phyloP scores from a whole-genome alignment of 2,113 vertebrate genomes.

The Sminthopsis crassicaudata region DNA sequence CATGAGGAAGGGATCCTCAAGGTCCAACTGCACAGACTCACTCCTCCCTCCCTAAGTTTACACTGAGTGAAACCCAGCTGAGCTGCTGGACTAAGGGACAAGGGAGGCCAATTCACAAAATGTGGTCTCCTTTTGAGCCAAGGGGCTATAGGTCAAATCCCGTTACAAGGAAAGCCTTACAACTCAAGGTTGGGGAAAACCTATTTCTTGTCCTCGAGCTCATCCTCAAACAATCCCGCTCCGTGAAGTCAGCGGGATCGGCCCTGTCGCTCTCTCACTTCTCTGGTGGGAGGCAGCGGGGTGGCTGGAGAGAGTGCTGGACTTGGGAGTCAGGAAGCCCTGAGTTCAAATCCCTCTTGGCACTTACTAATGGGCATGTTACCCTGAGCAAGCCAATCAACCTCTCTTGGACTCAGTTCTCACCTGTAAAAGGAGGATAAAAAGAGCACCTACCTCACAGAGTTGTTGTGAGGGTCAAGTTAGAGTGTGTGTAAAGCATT shows the following conservation, averaged over 20 bases:
- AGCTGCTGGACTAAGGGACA: conserved; percentile 47
- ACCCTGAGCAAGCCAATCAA: background rate
- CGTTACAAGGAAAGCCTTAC: conserved; percentile 52
- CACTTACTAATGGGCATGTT: background rate
- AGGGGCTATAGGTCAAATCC: conserved; percentile 73
- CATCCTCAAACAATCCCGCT: background rate
- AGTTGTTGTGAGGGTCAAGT: background rate
- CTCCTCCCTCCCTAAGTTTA: background rate
- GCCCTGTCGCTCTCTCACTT: background rate
- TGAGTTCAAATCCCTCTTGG: background rate
- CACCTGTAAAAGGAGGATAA: background rate
- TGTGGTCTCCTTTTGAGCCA: conserved; percentile 49
- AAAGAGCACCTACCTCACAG: background rate
- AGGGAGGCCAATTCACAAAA: conserved; percentile 8
- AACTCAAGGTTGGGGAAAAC: background rate
- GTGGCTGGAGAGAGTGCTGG: background rate
- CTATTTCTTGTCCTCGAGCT: background rate
- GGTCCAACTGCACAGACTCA: background rate
- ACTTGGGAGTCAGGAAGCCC: background rate
- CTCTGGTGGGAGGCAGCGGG: background rate
- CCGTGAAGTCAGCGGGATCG: background rate
- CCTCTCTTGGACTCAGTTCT: background rate
- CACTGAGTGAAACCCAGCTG: conserved; percentile 6
- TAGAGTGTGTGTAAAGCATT: background rate
- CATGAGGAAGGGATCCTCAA: conserved; percentile 40